phyloP scores from a whole-genome alignment of 2,113 vertebrate genomes.

The Mesocricetus auratus region DNA sequence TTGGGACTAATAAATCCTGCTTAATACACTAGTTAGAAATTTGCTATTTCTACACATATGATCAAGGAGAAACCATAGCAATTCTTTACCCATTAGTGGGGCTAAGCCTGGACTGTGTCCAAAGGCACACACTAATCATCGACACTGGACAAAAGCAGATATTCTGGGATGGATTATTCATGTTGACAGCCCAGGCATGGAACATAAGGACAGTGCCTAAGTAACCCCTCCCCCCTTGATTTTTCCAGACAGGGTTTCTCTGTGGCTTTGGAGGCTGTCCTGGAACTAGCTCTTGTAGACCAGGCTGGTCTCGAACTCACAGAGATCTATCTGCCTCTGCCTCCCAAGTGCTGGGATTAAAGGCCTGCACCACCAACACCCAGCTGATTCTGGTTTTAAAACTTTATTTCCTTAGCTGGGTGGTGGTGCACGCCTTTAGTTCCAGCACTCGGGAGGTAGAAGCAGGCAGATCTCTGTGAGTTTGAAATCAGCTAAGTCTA shows the following conservation, averaged over 20 bases:
- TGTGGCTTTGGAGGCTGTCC: too few relatives aligned
- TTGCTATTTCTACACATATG: not conserved
- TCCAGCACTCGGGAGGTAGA: not conserved
- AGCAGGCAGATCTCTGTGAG: not conserved
- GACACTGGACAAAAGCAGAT: slow-evolving; percentile 31
- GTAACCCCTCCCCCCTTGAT: not conserved
- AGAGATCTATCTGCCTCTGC: too few relatives aligned
- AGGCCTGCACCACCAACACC: too few relatives aligned
- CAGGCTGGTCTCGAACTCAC: too few relatives aligned
- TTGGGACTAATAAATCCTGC: slow-evolving; percentile 3
- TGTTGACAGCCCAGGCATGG: not conserved
- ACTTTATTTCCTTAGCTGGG: not conserved
- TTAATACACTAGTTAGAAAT: not conserved
- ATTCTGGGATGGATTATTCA: slow-evolving; percentile 37
- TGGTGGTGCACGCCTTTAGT: not conserved
- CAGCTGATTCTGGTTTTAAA: not conserved
- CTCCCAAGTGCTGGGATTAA: too few relatives aligned
- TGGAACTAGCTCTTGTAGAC: too few relatives aligned
- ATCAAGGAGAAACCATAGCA: not conserved
- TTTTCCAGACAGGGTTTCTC: too few relatives aligned
- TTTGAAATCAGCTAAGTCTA: not conserved
- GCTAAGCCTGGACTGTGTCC: not conserved
- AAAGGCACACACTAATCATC: slow-evolving; percentile 7
- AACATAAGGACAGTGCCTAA: slow-evolving; percentile 3
- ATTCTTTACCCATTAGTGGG: not conserved